Evolutionary conservation across 2,113 vertebrate genomes (phyloP).

Genomic region (Murina feae): DNA sequence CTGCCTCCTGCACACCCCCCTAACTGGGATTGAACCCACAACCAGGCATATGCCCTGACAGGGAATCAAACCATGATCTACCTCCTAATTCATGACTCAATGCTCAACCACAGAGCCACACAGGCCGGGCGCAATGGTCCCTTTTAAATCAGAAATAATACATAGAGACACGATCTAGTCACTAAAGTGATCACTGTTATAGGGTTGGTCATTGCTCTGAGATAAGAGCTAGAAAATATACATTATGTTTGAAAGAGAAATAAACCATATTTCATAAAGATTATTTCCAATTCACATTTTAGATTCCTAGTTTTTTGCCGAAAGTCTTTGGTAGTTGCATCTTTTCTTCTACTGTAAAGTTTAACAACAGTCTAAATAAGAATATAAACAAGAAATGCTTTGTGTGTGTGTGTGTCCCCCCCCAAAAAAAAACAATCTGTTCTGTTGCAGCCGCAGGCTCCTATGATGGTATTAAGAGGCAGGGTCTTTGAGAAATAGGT

Average conservation of each 20-base stretch:
- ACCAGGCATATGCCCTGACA: no score
- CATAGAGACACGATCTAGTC: not conserved
- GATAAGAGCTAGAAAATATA: not conserved
- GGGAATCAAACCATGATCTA: no score
- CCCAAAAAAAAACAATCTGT: not conserved
- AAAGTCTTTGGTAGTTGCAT: not conserved
- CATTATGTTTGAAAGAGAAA: not conserved
- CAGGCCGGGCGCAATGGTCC: not conserved
- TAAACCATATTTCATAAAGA: not conserved
- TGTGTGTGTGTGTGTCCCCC: no score
- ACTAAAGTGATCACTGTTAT: not conserved
- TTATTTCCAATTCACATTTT: constrained; percentile 3
- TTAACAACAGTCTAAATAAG: not conserved
- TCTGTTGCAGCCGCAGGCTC: not conserved
- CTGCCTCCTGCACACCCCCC: no score
- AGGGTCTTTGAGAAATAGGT: not conserved
- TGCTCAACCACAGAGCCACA: no score
- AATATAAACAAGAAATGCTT: not conserved
- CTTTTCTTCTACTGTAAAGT: not conserved
- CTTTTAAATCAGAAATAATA: not conserved
- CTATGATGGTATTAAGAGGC: not conserved
- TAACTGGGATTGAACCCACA: no score
- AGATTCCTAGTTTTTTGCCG: not conserved
- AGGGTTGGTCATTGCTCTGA: not conserved
- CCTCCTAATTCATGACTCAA: no score